Evolutionary conservation across 2,113 vertebrate species (phyloP), one percentile per base, ranked within the genome.

Genomic region (Naja naja): DNA sequence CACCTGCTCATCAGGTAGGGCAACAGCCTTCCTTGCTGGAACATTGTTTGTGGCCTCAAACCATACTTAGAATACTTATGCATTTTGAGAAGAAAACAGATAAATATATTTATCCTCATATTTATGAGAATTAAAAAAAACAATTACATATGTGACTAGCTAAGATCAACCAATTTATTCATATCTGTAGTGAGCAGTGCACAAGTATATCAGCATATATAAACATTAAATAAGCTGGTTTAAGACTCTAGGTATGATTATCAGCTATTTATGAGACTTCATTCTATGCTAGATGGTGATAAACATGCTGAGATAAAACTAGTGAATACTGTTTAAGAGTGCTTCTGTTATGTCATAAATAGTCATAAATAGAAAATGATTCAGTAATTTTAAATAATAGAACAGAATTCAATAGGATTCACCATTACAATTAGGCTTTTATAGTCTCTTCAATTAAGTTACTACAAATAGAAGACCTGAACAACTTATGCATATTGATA

Each of bases 321-420:
- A n/a, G 25, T 74, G 89, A 85, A 87, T 91, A 94, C 43, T 95
- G 94, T 89, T 94, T 93, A 91, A 88, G 95, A 95, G 39, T 91
- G 58, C 94, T 94, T 92, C 18, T 93, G 34, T 92, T 95, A 94
- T 93, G 92, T 90, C 85, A 88, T 90, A 87, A 52, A 52, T 90
- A 90, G 55, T 96, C 69, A 91, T 95, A 90, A 96, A 97, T 1
- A 93, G 93, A 94, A 96, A 96, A 94, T 47, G 88, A 64, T 92
- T 93, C 91, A 87, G 90, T 95, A 94, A 96, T 94, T 96, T 96
- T 89, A 94, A 97, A 95, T 90, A 94, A 95, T 92, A 92, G 89
- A 95, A 55, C 89, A 92, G 89, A 96, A 94, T 94, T 94, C 94
- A 89, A 92, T 81, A 87, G 91, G 96, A 96, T 96, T 95, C 95